phyloP scores from a whole-genome alignment of 2,888 invertebrate species.

The Ypsolopha scabrella region DNA sequence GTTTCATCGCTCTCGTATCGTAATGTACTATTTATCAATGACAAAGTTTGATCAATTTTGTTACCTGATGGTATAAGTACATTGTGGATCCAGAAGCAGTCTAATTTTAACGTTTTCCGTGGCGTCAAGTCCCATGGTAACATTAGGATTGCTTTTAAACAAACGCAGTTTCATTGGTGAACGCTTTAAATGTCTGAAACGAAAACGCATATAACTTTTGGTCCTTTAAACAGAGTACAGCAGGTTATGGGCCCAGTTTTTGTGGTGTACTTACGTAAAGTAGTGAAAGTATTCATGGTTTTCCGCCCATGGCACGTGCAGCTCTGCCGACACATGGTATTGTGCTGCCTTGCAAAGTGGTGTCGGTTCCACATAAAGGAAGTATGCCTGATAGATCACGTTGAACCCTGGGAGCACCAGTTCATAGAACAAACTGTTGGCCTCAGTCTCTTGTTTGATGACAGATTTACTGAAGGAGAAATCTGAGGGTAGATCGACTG shows the following conservation, averaged over 20 bases:
- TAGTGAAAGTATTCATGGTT: constrained; percentile 72
- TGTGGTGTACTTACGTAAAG: constrained; percentile 63
- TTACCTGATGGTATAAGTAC: constrained; percentile 77
- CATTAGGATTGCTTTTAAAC: constrained; percentile 62
- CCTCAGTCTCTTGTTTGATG: constrained; percentile 65
- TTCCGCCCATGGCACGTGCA: constrained; percentile 76
- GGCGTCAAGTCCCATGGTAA: constrained; percentile 33
- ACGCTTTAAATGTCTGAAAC: constrained; percentile 41
- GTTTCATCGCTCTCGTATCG: too few relatives aligned
- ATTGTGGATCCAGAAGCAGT: constrained; percentile 77
- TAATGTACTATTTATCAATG: too few relatives aligned
- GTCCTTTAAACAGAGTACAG: not conserved
- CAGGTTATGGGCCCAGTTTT: not conserved
- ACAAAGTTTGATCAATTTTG: constrained; percentile 6
- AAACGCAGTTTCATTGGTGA: constrained; percentile 71
- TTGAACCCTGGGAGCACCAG: constrained; percentile 69
- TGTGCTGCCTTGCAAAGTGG: constrained; percentile 40
- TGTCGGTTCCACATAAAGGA: constrained; percentile 69
- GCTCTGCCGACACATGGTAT: constrained; percentile 71
- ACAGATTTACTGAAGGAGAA: constrained; percentile 31
- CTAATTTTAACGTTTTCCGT: constrained; percentile 63
- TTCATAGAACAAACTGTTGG: constrained; percentile 71
- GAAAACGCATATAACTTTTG: not conserved
- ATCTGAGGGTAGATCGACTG: constrained; percentile 45
- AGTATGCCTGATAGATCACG: constrained; percentile 71